Percentiles rank a stretch among this genome's conserved stretches.
phyloP scores from a whole-genome alignment of 23 tunicate genomes.

The Trididemnum nubilum region DNA sequence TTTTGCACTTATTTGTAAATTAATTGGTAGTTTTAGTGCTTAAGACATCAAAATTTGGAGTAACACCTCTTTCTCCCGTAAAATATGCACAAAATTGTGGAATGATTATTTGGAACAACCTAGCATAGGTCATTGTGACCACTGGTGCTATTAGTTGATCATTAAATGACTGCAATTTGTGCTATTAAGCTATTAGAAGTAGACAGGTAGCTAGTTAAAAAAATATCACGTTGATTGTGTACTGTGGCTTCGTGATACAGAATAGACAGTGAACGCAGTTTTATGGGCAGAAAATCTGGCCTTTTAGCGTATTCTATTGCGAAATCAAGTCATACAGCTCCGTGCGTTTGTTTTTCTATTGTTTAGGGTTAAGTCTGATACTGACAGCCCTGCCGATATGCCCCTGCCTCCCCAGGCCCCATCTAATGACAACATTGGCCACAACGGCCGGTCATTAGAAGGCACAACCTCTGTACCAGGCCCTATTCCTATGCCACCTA shows the following conservation, averaged over 20 bases:
- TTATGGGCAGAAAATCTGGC: too few relatives aligned
- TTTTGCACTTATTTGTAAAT: too few relatives aligned
- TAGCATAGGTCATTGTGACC: not conserved
- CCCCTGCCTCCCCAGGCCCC: slow-evolving; percentile 71
- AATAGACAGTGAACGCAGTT: too few relatives aligned
- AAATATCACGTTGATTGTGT: too few relatives aligned
- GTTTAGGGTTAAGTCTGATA: slow-evolving; percentile 56
- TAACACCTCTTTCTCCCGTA: too few relatives aligned
- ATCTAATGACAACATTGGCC: slow-evolving; percentile 34
- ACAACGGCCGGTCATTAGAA: slow-evolving; percentile 36
- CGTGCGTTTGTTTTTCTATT: slow-evolving; percentile 45
- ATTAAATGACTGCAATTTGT: slow-evolving; percentile 33
- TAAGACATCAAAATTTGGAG: too few relatives aligned
- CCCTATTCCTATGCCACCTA: slow-evolving; percentile 66
- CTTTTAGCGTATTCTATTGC: not conserved
- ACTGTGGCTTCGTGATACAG: too few relatives aligned
- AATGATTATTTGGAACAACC: slow-evolving; percentile 32
- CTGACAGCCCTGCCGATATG: slow-evolving; percentile 63
- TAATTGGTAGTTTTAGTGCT: too few relatives aligned
- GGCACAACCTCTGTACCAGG: slow-evolving; percentile 55
- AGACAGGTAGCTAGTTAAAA: too few relatives aligned
- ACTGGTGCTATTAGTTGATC: slow-evolving; percentile 23
- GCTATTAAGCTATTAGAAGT: too few relatives aligned
- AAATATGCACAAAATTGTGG: slow-evolving; percentile 13
- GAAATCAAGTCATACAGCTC: slow-evolving; percentile 48